Conservation (phyloP, 2,797 vertebrate species). For the Rhinogobio ventralis region DNA sequence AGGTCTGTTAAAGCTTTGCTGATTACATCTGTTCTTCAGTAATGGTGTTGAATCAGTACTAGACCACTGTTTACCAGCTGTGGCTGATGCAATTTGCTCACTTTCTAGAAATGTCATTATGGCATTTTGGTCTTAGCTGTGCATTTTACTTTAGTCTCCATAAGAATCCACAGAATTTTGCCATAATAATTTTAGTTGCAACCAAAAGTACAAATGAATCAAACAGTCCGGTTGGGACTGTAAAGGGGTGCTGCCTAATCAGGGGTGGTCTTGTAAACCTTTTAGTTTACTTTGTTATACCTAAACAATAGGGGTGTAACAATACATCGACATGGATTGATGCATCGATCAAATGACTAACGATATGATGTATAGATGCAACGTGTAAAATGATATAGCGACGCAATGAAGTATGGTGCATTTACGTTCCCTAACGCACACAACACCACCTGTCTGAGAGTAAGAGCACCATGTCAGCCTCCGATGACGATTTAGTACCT, state of each 20-base stretch:
- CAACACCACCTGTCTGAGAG: too few species aligned
- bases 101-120: constrained; percentile 56
- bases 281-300: background rate
- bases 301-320: background rate
- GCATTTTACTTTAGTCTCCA: constrained; percentile 21
- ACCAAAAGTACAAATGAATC: background rate
- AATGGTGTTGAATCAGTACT: constrained; percentile 55
- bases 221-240: background rate
- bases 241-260: background rate
- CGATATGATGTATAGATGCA: background rate
- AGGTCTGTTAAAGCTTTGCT: constrained; percentile 59
- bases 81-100: constrained; percentile 51
- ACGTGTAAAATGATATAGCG: too few species aligned
- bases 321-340: background rate
- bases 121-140: constrained; percentile 31
- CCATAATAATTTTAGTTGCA: background rate
- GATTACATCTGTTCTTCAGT: constrained; percentile 58
- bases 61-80: constrained; percentile 57
- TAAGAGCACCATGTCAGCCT: too few species aligned
- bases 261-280: background rate
- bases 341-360: background rate
- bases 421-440: too few species aligned
- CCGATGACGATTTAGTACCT: too few species aligned
- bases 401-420: too few species aligned
- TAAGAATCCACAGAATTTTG: constrained; percentile 22